A percentile compares a stretch with the other conserved stretches of the same genome.
Conservation (phyloP, 2,113 vertebrate species). For the Aptenodytes patagonicus region DNA sequence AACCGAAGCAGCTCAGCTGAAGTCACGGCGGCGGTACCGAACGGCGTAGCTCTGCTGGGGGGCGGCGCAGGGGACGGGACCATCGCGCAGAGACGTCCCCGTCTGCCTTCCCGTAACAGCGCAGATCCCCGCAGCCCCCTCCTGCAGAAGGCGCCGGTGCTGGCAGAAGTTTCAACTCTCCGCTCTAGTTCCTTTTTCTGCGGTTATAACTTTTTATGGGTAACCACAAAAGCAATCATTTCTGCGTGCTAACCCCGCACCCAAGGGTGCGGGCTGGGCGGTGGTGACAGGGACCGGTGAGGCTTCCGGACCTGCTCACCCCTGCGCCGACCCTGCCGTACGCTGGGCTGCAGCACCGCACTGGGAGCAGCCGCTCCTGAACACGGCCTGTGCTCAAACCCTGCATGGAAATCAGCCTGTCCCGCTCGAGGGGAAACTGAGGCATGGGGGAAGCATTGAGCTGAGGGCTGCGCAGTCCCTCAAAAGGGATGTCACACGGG, state of each 20-base stretch:
- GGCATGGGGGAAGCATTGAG: background rate
- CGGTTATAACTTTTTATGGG: background rate
- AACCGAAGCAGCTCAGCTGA: background rate
- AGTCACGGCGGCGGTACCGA: accelerated
- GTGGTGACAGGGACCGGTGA: accelerated
- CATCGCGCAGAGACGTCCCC: accelerated
- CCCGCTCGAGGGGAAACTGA: background rate
- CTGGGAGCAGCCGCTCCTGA: accelerated
- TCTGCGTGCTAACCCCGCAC: background rate
- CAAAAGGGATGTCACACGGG: no score
- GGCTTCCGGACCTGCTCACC: accelerated
- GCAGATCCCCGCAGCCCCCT: background rate
- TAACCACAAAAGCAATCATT: constrained; percentile 27
- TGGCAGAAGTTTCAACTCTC: background rate
- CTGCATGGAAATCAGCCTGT: background rate
- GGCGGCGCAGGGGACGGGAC: no score
- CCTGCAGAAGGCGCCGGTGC: background rate
- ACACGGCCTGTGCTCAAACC: background rate
- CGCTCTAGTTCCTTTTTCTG: constrained; percentile 8
- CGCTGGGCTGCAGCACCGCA: background rate
- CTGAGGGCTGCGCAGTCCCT: background rate
- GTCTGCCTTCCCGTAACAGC: background rate
- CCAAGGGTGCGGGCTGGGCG: accelerated
- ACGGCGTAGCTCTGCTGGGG: accelerated
- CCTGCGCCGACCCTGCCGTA: background rate